Evolutionary conservation across 2,888 invertebrate genomes (phyloP), one percentile per base, ranked within the genome.

Genomic region (Choristoneura rosaceana): DNA sequence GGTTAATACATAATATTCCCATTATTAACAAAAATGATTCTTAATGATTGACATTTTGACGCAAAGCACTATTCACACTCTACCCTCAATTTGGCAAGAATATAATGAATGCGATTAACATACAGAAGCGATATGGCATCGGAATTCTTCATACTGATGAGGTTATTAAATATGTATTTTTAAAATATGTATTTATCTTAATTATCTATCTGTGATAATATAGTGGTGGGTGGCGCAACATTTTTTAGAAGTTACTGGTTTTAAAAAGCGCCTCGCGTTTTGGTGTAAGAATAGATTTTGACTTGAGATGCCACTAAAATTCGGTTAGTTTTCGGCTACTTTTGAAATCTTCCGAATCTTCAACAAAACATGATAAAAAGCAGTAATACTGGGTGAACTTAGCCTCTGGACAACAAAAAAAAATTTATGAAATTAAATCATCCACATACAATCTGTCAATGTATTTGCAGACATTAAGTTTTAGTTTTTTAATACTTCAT

Each of bases 11-110:
- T 69, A 50, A 50, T 7, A 67, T 62, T 52, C 55, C n/a, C 34
- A 17, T 47, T 73, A 25, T 68, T 63, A 71, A 14, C 25, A 38
- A 3, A 62, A 67, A 38, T 64, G 68, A 73, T 64, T 33, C 14
- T 64, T 69, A 59, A 69, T 73, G 63, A 73, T 73, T 73, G 68
- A 64, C 68, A 64, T 73, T 69, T 73, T 59, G 63, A 41, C 58
- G 41, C 47, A 14, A 62, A 67, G 10, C 10, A 15, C 9, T 59
- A 71, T 71, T 60, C 38, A 41, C 14, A 47, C 5, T 52, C 61
- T 45, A 71, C 62, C 41, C 59, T 52, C 61, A 34, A 34, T 73
- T 69, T 69, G 50, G 59, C 59, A 43, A 25, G 59, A 45, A 58
- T n/a, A 63, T 62, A 34, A 61, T 63, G 63, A 63, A 73, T 73